phyloP scores from a whole-genome alignment of 2,888 invertebrate species.

The Orgyia antiqua region DNA sequence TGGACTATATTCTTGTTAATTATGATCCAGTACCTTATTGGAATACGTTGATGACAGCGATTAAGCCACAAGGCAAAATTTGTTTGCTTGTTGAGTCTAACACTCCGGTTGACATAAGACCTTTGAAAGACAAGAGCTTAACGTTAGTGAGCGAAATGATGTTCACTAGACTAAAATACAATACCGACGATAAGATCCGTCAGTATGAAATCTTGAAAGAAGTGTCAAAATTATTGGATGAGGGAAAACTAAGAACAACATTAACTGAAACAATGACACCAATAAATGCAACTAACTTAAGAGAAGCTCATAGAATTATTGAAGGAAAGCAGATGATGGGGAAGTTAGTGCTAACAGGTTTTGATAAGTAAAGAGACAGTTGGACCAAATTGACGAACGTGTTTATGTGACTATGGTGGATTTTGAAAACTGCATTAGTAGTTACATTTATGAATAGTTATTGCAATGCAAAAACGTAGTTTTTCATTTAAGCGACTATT shows the following conservation, averaged over 20 bases:
- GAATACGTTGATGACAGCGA: slow-evolving; percentile 52
- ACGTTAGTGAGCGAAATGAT: slow-evolving; percentile 60
- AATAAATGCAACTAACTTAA: slow-evolving; percentile 59
- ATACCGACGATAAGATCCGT: slow-evolving; percentile 54
- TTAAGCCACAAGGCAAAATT: slow-evolving; percentile 62
- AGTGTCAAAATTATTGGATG: slow-evolving; percentile 50
- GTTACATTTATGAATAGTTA: no score
- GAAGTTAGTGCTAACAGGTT: slow-evolving; percentile 44
- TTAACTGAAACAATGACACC: slow-evolving; percentile 52
- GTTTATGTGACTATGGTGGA: no score
- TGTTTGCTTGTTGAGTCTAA: slow-evolving; percentile 61
- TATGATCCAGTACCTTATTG: slow-evolving; percentile 66
- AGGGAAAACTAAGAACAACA: slow-evolving; percentile 47
- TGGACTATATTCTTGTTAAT: slow-evolving; percentile 60
- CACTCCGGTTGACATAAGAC: slow-evolving; percentile 46
- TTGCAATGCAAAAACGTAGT: no score
- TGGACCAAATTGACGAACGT: no score
- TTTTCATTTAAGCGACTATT: no score
- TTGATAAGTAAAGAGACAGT: neutral
- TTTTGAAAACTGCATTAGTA: no score
- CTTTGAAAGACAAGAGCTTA: slow-evolving; percentile 60
- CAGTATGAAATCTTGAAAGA: slow-evolving; percentile 48
- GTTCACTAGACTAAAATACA: slow-evolving; percentile 54
- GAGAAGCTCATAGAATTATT: slow-evolving; percentile 53
- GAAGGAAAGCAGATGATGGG: slow-evolving; percentile 57